Percentiles rank a stretch among this genome's conserved stretches.
Evolutionary conservation across 2,113 vertebrate genomes (phyloP).

Genomic region (Scomber scombrus): DNA sequence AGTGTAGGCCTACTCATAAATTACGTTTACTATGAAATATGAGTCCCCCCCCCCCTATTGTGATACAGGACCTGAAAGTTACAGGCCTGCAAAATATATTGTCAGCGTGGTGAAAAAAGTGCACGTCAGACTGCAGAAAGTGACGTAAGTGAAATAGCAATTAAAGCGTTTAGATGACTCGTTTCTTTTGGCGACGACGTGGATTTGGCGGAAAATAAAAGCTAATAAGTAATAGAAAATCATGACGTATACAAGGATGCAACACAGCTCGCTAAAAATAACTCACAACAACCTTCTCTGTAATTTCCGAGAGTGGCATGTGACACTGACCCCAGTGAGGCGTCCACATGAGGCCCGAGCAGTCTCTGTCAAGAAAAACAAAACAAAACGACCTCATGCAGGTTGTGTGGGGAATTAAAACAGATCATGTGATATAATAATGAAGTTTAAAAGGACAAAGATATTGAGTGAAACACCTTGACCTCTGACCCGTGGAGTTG

Average conservation of each 20-base stretch:
- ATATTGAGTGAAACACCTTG: not conserved
- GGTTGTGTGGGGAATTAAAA: not conserved
- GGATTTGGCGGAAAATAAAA: not conserved
- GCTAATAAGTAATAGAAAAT: not conserved
- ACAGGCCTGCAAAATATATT: not conserved
- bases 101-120: not conserved
- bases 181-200: not conserved
- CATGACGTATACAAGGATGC: not conserved
- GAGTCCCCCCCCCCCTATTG: not conserved
- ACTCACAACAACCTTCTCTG: not conserved
- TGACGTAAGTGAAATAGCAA: constrained; percentile 1
- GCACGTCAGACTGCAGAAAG: constrained; percentile 24
- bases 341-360: not conserved
- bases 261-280: not conserved
- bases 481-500: constrained; percentile 47
- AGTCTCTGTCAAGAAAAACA: not conserved
- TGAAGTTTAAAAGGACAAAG: not conserved
- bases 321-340: not conserved
- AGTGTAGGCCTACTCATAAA: not conserved
- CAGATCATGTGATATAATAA: not conserved
- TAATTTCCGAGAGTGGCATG: not conserved
- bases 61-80: not conserved
- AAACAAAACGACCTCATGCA: not conserved
- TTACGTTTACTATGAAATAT: not conserved
- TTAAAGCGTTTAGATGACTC: not conserved